A percentile compares a stretch with the other conserved stretches of the same genome.
These are phyloP conservation scores for Spea hammondii DNA, from an alignment of 2,797 vertebrate genomes.

Conservation along the genomic window DNA sequence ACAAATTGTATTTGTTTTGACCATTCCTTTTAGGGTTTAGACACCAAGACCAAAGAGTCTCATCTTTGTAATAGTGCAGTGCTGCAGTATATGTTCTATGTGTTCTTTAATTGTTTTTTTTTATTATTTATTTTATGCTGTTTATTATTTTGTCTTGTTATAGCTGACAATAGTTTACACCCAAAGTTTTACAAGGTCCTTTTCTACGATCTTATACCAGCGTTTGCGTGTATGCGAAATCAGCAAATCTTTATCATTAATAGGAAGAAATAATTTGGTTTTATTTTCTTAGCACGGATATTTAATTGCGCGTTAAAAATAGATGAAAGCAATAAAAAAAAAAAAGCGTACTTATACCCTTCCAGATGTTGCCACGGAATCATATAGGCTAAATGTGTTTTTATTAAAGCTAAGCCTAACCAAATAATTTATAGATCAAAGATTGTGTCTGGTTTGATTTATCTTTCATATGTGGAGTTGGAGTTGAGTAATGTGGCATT, in stretches of 20 bases:
- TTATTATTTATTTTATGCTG: too few relatives aligned
- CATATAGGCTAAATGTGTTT: slow-evolving; percentile 36
- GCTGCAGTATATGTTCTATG: too few relatives aligned
- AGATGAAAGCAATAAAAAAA: slow-evolving; percentile 24
- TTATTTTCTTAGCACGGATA: background rate
- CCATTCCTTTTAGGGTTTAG: too few relatives aligned
- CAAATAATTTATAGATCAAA: slow-evolving; percentile 28
- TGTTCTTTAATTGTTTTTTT: too few relatives aligned
- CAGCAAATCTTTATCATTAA: background rate
- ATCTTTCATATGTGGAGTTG: slow-evolving; percentile 24
- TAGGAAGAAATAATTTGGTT: slow-evolving; percentile 1
- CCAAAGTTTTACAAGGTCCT: background rate
- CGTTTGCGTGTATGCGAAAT: background rate
- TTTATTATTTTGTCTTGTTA: too few relatives aligned
- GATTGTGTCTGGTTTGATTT: slow-evolving; percentile 40
- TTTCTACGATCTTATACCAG: background rate
- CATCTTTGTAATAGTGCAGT: too few relatives aligned
- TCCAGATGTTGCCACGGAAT: slow-evolving; percentile 28
- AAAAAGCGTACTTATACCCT: background rate
- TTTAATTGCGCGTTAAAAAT: slow-evolving; percentile 19
- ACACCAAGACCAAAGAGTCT: too few relatives aligned
- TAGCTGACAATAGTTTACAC: background rate
- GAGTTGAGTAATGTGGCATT: slow-evolving; percentile 13
- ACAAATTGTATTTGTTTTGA: too few relatives aligned
- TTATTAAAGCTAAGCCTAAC: slow-evolving; percentile 9